phyloP scores from a whole-genome alignment of 2,888 invertebrate genomes.

The Volucella zonaria region DNA sequence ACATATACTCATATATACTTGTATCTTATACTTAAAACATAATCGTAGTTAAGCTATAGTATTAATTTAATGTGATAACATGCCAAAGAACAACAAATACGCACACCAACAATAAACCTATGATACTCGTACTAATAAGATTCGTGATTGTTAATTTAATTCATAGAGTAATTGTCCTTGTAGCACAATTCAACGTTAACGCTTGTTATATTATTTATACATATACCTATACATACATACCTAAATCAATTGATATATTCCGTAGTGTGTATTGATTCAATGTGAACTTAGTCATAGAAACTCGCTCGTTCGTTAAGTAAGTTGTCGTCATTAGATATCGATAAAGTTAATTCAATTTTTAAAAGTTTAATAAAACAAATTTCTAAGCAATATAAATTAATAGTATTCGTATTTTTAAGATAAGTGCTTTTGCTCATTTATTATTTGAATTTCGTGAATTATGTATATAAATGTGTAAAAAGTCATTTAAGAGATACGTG shows the following conservation, averaged over 20 bases:
- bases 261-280: constrained; percentile 23
- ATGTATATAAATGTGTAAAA: constrained; percentile 10
- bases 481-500: constrained; percentile 7
- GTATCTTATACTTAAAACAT: not conserved
- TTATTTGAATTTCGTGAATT: not conserved
- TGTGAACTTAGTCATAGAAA: constrained; percentile 8
- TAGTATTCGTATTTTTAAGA: not conserved
- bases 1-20: not conserved
- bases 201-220: constrained; percentile 16
- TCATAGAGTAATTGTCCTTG: constrained; percentile 33
- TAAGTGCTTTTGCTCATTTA: constrained; percentile 15
- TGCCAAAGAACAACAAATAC: constrained; percentile 65
- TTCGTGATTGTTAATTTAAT: constrained; percentile 58
- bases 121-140: constrained; percentile 40
- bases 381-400: not conserved
- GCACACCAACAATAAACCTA: constrained; percentile 67
- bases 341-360: constrained; percentile 37
- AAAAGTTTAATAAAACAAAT: not conserved
- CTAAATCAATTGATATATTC: no score
- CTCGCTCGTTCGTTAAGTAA: constrained; percentile 24
- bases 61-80: constrained; percentile 62
- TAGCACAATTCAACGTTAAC: constrained; percentile 51
- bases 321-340: constrained; percentile 38
- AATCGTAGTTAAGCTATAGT: not conserved
- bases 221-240: no score